Percentiles rank a stretch among this genome's conserved stretches.
These are phyloP conservation scores for Torymus tubicola DNA, from an alignment of 2,888 invertebrate genomes.

Conservation along the genomic window DNA sequence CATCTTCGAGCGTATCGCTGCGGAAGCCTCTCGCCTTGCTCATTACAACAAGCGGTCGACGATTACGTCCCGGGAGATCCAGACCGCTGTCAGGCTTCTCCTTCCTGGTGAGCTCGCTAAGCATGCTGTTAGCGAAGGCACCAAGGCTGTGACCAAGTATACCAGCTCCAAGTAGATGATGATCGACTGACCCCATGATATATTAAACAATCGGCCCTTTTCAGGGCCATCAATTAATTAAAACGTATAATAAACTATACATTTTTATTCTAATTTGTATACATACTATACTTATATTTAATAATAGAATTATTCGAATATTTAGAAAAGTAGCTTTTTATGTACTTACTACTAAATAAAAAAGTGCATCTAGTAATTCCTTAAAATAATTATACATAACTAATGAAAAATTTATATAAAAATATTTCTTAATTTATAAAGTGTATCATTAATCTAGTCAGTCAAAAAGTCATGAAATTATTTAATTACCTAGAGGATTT, in stretches of 20 bases:
- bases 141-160: conserved; percentile 40
- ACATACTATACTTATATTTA: too few species aligned
- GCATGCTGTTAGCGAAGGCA: conserved; percentile 43
- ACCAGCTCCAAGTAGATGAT: conserved; percentile 36
- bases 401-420: too few species aligned
- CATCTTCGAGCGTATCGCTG: conserved; percentile 68
- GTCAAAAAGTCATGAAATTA: too few species aligned
- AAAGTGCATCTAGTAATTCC: too few species aligned
- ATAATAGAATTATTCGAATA: too few species aligned
- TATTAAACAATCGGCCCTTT: conserved; percentile 54
- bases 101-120: conserved; percentile 60
- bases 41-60: conserved; percentile 77
- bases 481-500: too few species aligned
- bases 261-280: too few species aligned
- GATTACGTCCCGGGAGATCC: conserved; percentile 83
- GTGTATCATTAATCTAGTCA: too few species aligned
- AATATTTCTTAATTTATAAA: too few species aligned
- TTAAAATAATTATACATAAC: too few species aligned
- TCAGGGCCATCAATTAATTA: conserved; percentile 55
- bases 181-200: background rate
- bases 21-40: conserved; percentile 63
- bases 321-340: too few species aligned
- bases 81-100: conserved; percentile 80
- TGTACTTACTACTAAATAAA: too few species aligned
- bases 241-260: background rate